Evolutionary conservation across 2,797 vertebrate genomes (phyloP), one percentile per base, ranked within the genome.

Genomic region (Scleropages formosus): DNA sequence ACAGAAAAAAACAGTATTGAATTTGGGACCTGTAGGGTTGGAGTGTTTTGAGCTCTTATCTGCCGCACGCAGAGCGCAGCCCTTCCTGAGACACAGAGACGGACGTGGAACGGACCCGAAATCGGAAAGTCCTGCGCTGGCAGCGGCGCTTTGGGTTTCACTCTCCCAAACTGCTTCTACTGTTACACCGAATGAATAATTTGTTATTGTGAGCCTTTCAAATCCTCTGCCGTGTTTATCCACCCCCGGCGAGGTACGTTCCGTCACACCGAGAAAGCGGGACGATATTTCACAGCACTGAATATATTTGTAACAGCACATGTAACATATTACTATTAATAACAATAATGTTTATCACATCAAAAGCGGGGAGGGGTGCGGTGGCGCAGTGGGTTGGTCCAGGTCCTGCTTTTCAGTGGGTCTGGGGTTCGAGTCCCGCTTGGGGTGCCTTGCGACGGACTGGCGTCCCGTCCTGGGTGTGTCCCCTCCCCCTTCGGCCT

Each of bases 11-110:
- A 26, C 8, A 15, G 11, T 10, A 24, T 8, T 16, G 69, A 56
- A 56, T 11, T 2, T 2, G 18, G 53, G 2, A 10, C 18, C 18
- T 2, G 9, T 56, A 39, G 2, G 39, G 31, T 39, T 2, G 2
- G 22, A 46, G 24, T 69, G 74, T 59, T 20, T 47, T 39, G 24
- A 51, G 66, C 26, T n/a, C 56, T 75, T 75, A 75, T 75, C 74
- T 69, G 7, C 39, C 20, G 20, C 3, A 8, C 4, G 7, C 22
- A 46, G 22, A 27, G 51, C 31, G 46, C 60, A 31, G 58, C 16
- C 16, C 58, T 74, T 31, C 56, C 49, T 20, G 49, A 3, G 31
- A 69, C 49, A 61, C 10, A n/a, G 53, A 67, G 56, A 75, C 16
- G 39, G 66, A 16, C 65, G 12, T 53, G 22, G 64, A 26, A n/a